phyloP scores from a whole-genome alignment of 1,140 invertebrate species.

The Habropoda laboriosa region DNA sequence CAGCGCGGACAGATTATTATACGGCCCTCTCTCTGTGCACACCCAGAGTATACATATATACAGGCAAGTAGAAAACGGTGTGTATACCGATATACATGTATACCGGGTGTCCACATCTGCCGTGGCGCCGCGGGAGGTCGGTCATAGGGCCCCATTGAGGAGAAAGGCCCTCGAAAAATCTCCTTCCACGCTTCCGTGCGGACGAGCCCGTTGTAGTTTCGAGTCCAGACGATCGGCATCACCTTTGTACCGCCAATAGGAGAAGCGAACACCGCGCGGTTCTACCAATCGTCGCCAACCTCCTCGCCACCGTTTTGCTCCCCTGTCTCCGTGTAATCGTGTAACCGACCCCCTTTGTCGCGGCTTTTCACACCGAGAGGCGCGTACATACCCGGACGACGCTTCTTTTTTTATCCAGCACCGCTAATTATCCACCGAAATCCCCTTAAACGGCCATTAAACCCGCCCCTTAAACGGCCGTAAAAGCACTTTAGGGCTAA shows the following conservation, averaged over 20 bases:
- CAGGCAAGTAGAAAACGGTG: slow-evolving; percentile 41
- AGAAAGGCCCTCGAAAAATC: slow-evolving; percentile 65
- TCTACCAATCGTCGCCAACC: slow-evolving; percentile 47
- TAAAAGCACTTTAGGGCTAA: slow-evolving; percentile 67
- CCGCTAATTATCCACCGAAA: slow-evolving; percentile 73
- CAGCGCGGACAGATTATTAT: slow-evolving; percentile 68
- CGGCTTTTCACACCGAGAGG: slow-evolving; percentile 63
- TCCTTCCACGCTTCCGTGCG: slow-evolving; percentile 62
- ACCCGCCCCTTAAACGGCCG: slow-evolving; percentile 65
- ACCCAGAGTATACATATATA: no score
- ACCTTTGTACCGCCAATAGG: slow-evolving; percentile 47
- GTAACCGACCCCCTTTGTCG: slow-evolving; percentile 75
- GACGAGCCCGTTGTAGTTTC: slow-evolving; percentile 52
- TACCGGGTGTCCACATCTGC: slow-evolving; percentile 78
- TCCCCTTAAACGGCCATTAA: slow-evolving; percentile 76
- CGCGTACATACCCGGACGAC: slow-evolving; percentile 38
- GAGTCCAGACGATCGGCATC: slow-evolving; percentile 35
- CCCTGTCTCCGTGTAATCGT: slow-evolving; percentile 64
- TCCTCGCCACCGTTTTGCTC: slow-evolving; percentile 32
- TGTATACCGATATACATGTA: slow-evolving; percentile 51
- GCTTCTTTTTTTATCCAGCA: slow-evolving; percentile 46
- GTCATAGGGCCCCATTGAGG: slow-evolving; percentile 55
- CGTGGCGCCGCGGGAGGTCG: slow-evolving; percentile 75
- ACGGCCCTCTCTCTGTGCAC: slow-evolving; percentile 37
- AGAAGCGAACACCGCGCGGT: not conserved